Evolutionary conservation across 2,888 invertebrate genomes (phyloP).

Genomic region (Kryphioiulus occultus): DNA sequence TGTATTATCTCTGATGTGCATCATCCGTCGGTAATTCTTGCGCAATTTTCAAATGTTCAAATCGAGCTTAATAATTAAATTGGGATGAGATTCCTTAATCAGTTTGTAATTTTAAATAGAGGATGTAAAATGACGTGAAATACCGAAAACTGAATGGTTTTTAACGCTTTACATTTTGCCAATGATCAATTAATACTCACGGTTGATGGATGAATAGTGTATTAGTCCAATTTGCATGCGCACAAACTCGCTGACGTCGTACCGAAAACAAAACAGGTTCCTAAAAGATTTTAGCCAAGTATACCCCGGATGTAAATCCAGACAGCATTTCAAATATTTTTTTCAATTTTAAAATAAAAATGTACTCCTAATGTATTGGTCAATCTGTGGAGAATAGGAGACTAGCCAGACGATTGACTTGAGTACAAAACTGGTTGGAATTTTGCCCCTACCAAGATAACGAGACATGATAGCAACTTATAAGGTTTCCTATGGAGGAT

Average conservation of each 20-base stretch:
- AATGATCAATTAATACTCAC: not conserved
- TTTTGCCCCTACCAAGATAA: not conserved
- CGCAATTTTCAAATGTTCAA: too few species aligned
- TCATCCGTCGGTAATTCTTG: too few species aligned
- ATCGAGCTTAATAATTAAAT: too few species aligned
- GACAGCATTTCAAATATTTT: not conserved
- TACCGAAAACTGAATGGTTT: not conserved
- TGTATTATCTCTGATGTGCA: too few species aligned
- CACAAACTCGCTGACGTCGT: not conserved
- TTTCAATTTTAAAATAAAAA: not conserved
- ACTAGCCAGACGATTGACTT: not conserved
- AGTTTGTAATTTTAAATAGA: too few species aligned
- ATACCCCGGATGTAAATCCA: not conserved
- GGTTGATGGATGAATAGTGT: not conserved
- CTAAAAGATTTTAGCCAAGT: not conserved
- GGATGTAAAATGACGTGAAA: not conserved
- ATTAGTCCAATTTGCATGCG: not conserved
- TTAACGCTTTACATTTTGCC: not conserved
- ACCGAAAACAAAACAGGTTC: slow-evolving; percentile 1
- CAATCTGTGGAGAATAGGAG: not conserved
- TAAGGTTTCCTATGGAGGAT: not conserved
- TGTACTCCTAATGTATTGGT: not conserved
- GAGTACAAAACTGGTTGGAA: not conserved
- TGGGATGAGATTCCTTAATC: too few species aligned
- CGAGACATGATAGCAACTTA: not conserved